phyloP scores from a whole-genome alignment of 2,797 vertebrate genomes.

The Gallinago solitaria region DNA sequence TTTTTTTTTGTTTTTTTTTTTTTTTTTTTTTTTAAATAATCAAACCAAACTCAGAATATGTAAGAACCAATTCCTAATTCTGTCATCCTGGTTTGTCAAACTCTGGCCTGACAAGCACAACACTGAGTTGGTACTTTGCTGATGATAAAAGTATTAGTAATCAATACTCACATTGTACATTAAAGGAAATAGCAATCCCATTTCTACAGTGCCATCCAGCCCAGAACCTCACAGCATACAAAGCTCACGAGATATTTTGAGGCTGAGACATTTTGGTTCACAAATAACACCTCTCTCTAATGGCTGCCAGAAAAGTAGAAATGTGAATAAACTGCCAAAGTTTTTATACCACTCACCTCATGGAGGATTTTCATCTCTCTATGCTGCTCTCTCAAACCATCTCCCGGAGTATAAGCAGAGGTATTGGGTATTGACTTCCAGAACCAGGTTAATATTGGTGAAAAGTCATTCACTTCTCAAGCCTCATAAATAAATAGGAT shows the following conservation, averaged over 20 bases:
- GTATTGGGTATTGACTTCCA: neutral
- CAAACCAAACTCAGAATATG: neutral
- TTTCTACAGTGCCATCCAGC: neutral
- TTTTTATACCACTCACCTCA: neutral
- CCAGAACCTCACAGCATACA: neutral
- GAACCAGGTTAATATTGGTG: neutral
- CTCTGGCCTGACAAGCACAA: neutral
- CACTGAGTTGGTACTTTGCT: neutral
- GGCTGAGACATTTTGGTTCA: neutral
- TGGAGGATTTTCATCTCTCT: neutral
- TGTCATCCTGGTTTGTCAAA: neutral
- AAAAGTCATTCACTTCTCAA: neutral
- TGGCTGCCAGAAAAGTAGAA: neutral
- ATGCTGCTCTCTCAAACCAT: neutral
- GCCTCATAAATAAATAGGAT: neutral
- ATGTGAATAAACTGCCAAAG: neutral
- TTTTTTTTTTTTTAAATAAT: neutral
- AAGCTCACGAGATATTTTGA: neutral
- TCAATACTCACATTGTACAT: neutral
- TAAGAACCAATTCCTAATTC: neutral
- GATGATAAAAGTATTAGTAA: neutral
- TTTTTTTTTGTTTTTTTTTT: neutral
- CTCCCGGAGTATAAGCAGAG: neutral
- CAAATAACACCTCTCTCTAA: rapidly evolving
- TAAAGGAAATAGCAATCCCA: neutral